Evolutionary conservation across 1,140 invertebrate genomes (phyloP), one percentile per base, ranked within the genome.

Genomic region (Rhynchophorus ferrugineus): DNA sequence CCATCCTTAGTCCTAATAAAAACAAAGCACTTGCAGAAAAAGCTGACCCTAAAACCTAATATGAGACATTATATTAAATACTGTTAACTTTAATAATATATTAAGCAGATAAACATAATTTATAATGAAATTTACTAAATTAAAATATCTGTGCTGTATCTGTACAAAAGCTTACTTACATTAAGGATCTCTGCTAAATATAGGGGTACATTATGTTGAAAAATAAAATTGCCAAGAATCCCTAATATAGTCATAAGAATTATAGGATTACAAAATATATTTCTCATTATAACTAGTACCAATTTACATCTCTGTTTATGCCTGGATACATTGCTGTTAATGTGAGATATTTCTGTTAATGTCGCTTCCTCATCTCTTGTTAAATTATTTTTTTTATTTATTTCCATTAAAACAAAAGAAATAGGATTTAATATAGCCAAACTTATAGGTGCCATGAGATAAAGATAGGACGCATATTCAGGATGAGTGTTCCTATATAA

Each of bases 231-330:
- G 11, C 89, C 90, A 44, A 84, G 68, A 6, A 97, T 85, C 1
- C 93, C 94, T 13, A 95, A 67, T n/a, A 89, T 69, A 1, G 94
- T 96, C 91, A 96, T 95, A 9, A 94, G 77, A 9, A 97, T 78
- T 43, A 97, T 79, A 1, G 95, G 95, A 75, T 98, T 97, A 1
- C 83, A 76, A 38, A 86, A 75, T 37, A 95, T 83, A 7, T 85
- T 85, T 69, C 83, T 84, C 1, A 72, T 35, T 0, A 80, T 71
- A 16, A 75, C 68, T 2, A 66, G 60, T 0, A 73, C 61, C 61
- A 69, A 49, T 48, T 65, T 76, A 9, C 66, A 71, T 36, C 57
- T 35, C 44, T 50, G 46, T 41, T 48, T 57, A 33, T 56, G 49
- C 8, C 39, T 22, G 3, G 14, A 37, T 33, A 13, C 11, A 1